phyloP scores from a whole-genome alignment of 1,140 invertebrate species.

The Bombus pyrosoma region DNA sequence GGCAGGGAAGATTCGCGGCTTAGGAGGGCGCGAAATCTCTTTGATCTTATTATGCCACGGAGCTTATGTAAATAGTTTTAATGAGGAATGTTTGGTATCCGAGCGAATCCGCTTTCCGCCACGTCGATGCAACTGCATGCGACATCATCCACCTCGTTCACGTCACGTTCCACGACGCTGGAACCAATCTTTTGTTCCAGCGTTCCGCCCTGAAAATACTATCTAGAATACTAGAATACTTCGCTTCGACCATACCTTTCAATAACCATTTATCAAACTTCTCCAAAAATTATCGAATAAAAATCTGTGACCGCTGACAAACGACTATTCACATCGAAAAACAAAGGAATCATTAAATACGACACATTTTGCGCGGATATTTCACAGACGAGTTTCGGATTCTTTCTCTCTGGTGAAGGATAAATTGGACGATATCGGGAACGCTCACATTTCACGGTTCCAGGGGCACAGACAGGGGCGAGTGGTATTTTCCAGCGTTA shows the following conservation, averaged over 20 bases:
- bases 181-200: constrained; percentile 24
- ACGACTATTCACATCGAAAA: not conserved
- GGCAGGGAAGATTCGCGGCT: not conserved
- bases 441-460: constrained; percentile 42
- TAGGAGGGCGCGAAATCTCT: constrained; percentile 3
- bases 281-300: not conserved
- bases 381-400: not conserved
- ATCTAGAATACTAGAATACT: constrained; percentile 66
- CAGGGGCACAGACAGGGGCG: constrained; percentile 8
- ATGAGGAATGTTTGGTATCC: constrained; percentile 7
- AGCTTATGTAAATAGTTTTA: constrained; percentile 37
- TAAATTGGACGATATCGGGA: not conserved
- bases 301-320: not conserved
- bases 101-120: constrained; percentile 3
- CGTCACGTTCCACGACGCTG: constrained; percentile 12
- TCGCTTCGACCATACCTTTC: too few relatives aligned
- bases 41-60: constrained; percentile 28
- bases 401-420: not conserved
- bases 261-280: too few relatives aligned
- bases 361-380: not conserved
- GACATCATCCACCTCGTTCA: constrained; percentile 61
- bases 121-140: constrained; percentile 62
- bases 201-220: constrained; percentile 59
- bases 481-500: constrained; percentile 55
- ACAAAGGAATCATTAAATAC: not conserved